Evolutionary conservation across 2,113 vertebrate genomes (phyloP).

Genomic region (Campylomormyrus tamandua): DNA sequence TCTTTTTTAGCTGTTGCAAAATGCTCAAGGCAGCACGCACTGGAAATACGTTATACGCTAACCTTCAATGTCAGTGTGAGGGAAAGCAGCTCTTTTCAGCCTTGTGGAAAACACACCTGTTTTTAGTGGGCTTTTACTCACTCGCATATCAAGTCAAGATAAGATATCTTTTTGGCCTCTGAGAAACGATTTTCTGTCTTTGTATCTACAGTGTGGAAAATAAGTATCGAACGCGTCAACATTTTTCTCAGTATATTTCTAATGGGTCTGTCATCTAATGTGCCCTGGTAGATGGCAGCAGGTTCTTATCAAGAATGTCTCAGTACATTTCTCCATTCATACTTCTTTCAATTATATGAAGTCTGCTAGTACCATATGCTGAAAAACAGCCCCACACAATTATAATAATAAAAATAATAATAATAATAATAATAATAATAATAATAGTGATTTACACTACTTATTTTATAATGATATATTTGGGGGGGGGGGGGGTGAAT

Average conservation of each 20-base stretch:
- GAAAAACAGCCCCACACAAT: not conserved
- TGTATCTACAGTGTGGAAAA: not conserved
- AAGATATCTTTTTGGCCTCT: not conserved
- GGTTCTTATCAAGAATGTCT: no score
- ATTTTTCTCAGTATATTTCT: no score
- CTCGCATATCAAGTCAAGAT: not conserved
- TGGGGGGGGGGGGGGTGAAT: no score
- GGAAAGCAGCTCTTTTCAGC: not conserved
- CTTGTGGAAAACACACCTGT: not conserved
- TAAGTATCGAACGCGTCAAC: no score
- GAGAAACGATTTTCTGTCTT: not conserved
- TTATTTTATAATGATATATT: not conserved
- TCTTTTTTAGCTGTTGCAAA: constrained; percentile 24
- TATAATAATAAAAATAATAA: not conserved
- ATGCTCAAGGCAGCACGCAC: not conserved
- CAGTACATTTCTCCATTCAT: no score
- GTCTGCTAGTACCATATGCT: no score
- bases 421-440: not conserved
- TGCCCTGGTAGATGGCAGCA: no score
- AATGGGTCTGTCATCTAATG: no score
- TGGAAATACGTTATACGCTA: not conserved
- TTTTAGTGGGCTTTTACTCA: not conserved
- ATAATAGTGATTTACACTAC: not conserved
- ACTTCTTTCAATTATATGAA: no score
- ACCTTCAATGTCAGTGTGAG: not conserved